Evolutionary conservation across 2,113 vertebrate genomes (phyloP), one percentile per base, ranked within the genome.

Genomic region (Amphiprion ocellaris): DNA sequence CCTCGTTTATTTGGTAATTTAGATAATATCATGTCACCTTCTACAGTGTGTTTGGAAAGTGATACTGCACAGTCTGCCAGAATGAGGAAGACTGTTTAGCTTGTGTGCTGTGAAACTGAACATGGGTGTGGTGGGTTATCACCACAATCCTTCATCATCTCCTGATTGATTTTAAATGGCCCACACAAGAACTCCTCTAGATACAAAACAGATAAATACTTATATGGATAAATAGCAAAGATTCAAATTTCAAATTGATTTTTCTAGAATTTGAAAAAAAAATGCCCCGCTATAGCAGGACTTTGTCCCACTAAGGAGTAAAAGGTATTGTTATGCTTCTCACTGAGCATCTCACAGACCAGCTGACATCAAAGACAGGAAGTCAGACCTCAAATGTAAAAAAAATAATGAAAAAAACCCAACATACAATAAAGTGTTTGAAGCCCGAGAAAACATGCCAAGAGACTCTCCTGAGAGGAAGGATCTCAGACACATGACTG

Each of bases 321-420:
- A 39, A 52, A 62, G 12, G 59, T 50, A 21, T 37, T 44, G 24
- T 26, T 11, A 33, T 50, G 46, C 33, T 71, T 60, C 26, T 59
- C 41, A 39, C 14, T 15, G 49, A 61, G 33, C 16, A 21, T 73
- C 46, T 74, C 71, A 55, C 14, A 69, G 47, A 54, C 33, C 30
- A 59, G 63, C 60, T 28, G 53, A 65, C 73, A 80, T 82, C 75
- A 89, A 89, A 88, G 81, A 77, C 81, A 82, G 75, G 82, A 88
- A 88, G 67, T 53, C 12, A 2, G 54, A 14, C 30, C 44, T 74
- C 16, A 33, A 46, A 62, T 46, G 81, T 17, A 28, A 72, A 67
- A 73, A 44, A 66, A 53, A 73, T 64, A 9, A 52, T 14, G 14
- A 46, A 2, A 30, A 6, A 50, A 8, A 39, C 2, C 0, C 30